Percentiles rank a stretch among this genome's conserved stretches.
Conservation (phyloP, 2,113 vertebrate genomes). For the Mobula birostris region DNA sequence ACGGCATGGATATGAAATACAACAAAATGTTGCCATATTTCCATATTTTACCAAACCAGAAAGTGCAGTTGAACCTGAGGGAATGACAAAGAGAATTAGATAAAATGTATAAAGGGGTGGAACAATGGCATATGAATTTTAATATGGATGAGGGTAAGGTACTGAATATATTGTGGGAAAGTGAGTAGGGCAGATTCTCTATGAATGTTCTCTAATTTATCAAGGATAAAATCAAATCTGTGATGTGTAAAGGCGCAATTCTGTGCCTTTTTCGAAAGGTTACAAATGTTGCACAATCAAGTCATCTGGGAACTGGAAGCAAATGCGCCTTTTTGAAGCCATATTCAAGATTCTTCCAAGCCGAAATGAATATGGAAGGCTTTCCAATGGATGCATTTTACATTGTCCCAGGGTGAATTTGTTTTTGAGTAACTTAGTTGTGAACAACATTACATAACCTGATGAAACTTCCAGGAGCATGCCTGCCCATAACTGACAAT, state of each 20-base stretch:
- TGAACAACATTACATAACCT: not conserved
- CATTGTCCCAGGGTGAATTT: not conserved
- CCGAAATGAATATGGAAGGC: not conserved
- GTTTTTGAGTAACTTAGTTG: not conserved
- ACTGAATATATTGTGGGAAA: not conserved
- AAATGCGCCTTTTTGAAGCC: not conserved
- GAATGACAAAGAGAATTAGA: conserved; percentile 11
- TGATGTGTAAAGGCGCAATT: not conserved
- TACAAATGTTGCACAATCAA: not conserved
- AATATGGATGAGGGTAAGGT: not conserved
- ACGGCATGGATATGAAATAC: not conserved
- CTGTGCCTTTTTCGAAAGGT: too few relatives aligned
- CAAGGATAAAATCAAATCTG: not conserved
- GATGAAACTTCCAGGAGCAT: not conserved
- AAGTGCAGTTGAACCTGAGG: not conserved
- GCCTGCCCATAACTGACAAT: not conserved
- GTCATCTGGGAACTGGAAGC: not conserved
- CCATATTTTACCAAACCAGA: not conserved
- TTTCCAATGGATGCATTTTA: not conserved
- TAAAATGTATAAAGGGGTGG: not conserved
- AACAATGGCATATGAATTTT: not conserved
- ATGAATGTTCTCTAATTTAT: not conserved
- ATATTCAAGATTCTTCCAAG: not conserved
- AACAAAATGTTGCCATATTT: not conserved
- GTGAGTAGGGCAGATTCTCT: not conserved